phyloP scores from a whole-genome alignment of 2,888 invertebrate genomes.

The Calameuta idolon region DNA sequence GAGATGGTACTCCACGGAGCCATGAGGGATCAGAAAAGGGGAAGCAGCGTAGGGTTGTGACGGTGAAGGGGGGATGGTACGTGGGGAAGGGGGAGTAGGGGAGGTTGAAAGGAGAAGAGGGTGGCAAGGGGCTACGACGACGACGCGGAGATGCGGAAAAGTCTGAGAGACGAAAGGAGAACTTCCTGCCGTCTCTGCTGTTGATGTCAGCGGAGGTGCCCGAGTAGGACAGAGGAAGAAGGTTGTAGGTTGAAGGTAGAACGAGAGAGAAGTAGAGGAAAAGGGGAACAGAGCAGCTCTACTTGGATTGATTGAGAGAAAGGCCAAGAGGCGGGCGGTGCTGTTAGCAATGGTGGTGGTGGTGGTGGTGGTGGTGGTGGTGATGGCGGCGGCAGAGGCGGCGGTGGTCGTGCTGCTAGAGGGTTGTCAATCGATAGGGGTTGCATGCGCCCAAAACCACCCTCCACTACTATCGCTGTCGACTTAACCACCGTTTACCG shows the following conservation, averaged over 20 bases:
- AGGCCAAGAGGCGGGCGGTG: slow-evolving; percentile 43
- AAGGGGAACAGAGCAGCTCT: slow-evolving; percentile 22
- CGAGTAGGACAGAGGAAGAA: neutral
- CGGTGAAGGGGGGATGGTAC: neutral
- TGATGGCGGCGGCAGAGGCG: slow-evolving; percentile 29
- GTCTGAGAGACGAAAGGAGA: neutral
- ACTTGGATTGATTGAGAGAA: slow-evolving; percentile 55
- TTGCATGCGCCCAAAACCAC: slow-evolving; percentile 53
- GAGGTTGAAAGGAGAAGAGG: neutral
- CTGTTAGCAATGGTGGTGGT: slow-evolving; percentile 19
- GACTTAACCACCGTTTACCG: slow-evolving; percentile 8
- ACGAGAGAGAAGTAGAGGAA: slow-evolving; percentile 27
- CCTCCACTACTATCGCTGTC: slow-evolving; percentile 27
- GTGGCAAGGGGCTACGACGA: neutral
- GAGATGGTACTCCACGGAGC: slow-evolving; percentile 14
- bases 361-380: slow-evolving; percentile 28
- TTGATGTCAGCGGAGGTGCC: neutral
- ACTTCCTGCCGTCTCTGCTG: neutral
- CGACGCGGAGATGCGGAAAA: neutral
- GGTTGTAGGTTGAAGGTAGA: slow-evolving; percentile 9
- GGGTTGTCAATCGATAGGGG: slow-evolving; percentile 56
- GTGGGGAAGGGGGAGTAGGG: too few species aligned
- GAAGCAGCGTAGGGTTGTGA: neutral
- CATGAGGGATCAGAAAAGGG: neutral
- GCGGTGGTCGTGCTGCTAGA: slow-evolving; percentile 26